These are phyloP conservation scores for Gryon sp. DNA, from an alignment of 1,140 invertebrate species.

Conservation along the genomic window DNA sequence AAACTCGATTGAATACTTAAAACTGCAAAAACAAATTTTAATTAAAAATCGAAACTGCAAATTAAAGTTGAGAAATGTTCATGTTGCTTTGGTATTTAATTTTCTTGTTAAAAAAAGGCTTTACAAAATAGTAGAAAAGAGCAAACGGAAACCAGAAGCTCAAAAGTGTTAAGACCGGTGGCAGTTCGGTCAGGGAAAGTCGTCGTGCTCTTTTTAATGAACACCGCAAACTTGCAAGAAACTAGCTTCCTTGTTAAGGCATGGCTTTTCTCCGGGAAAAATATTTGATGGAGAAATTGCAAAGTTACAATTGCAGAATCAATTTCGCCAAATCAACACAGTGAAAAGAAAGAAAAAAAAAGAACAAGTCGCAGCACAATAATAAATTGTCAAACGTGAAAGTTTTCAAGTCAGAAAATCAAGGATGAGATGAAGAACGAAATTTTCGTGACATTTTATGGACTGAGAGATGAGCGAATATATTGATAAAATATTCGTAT, in stretches of 20 bases:
- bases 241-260: constrained; percentile 53
- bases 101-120: no score
- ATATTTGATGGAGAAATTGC: constrained; percentile 52
- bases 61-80: no score
- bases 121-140: background rate
- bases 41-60: no score
- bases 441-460: no score
- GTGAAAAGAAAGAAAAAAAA: constrained; percentile 6
- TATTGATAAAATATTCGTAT: no score
- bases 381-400: constrained; percentile 32
- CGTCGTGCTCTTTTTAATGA: constrained; percentile 40
- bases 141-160: no score
- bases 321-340: constrained; percentile 42
- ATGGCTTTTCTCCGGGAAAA: constrained; percentile 54
- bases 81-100: no score
- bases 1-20: no score
- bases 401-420: background rate
- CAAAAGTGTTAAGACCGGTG: constrained; percentile 39
- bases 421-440: no score
- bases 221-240: constrained; percentile 47
- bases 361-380: constrained; percentile 1
- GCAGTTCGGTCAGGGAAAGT: constrained; percentile 46
- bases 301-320: constrained; percentile 40
- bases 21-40: no score
- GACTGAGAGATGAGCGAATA: no score